These are phyloP conservation scores for Corynorhinus townsendii DNA, from an alignment of 2,113 vertebrate species.

Conservation along the genomic window DNA sequence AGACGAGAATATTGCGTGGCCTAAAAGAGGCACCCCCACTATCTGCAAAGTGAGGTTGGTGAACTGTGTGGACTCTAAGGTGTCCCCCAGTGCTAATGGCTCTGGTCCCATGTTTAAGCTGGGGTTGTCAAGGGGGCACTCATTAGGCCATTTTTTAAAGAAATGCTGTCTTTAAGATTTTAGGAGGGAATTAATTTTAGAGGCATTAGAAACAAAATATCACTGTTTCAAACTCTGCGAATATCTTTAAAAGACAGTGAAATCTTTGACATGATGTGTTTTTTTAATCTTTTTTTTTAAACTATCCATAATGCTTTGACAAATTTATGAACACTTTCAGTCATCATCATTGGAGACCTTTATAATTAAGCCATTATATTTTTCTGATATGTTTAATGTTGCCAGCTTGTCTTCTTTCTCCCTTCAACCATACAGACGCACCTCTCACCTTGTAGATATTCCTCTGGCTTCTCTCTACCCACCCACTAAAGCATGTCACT, in stretches of 20 bases:
- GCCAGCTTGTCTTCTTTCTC: not conserved
- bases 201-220: constrained; percentile 45
- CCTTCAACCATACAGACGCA: not conserved
- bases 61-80: too few species aligned
- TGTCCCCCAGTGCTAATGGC: not conserved
- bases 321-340: constrained; percentile 34
- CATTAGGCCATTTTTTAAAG: not conserved
- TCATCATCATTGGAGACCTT: constrained; percentile 1
- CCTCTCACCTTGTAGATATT: not conserved
- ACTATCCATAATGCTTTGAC: not conserved
- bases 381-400: constrained; percentile 25
- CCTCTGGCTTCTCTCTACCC: not conserved
- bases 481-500: not conserved
- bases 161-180: not conserved
- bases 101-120: not conserved
- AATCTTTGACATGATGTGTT: not conserved
- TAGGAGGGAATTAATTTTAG: not conserved
- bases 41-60: not conserved
- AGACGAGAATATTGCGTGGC: constrained; percentile 54
- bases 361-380: constrained; percentile 40
- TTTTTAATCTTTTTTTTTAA: not conserved
- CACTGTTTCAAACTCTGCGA: not conserved
- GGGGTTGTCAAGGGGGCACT: not conserved
- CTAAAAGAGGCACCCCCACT: not conserved
- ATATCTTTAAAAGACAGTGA: not conserved